Evolutionary conservation across 2,797 vertebrate species (phyloP).

Genomic region (Tenualosa thibaudeaui): DNA sequence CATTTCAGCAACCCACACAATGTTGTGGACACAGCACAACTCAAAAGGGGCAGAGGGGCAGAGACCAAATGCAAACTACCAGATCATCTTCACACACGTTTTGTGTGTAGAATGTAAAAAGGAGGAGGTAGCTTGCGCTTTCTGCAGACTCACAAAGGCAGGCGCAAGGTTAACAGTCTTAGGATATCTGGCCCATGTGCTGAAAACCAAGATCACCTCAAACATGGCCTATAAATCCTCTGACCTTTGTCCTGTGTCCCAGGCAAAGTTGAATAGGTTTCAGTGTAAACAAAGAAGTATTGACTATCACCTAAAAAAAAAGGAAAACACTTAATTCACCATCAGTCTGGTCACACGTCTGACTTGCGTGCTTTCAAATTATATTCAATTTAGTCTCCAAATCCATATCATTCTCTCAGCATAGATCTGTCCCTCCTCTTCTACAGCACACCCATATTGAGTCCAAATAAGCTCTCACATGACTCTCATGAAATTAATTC

Average conservation of each 20-base stretch:
- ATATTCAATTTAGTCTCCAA: background rate
- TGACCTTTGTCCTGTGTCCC: background rate
- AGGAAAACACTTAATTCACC: background rate
- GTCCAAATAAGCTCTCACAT: background rate
- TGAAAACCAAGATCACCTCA: background rate
- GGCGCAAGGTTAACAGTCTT: background rate
- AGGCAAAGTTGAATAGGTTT: background rate
- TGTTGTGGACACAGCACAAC: too few relatives aligned
- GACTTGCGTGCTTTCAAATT: background rate
- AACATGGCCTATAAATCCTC: background rate
- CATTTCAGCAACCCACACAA: too few relatives aligned
- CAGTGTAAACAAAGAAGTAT: background rate
- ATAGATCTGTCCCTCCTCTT: background rate
- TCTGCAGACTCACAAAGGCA: too few relatives aligned
- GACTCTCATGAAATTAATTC: background rate
- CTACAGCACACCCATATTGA: background rate
- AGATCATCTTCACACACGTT: too few relatives aligned
- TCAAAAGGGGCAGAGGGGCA: too few relatives aligned
- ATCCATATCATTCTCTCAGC: background rate
- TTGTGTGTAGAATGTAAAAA: too few relatives aligned
- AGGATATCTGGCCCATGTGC: background rate
- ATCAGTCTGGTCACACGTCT: background rate
- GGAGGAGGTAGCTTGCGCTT: too few relatives aligned
- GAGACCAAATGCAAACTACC: too few relatives aligned
- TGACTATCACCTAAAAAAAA: background rate